Evolutionary conservation across 1,140 invertebrate species (phyloP).

Genomic region (Philaenus spumarius): DNA sequence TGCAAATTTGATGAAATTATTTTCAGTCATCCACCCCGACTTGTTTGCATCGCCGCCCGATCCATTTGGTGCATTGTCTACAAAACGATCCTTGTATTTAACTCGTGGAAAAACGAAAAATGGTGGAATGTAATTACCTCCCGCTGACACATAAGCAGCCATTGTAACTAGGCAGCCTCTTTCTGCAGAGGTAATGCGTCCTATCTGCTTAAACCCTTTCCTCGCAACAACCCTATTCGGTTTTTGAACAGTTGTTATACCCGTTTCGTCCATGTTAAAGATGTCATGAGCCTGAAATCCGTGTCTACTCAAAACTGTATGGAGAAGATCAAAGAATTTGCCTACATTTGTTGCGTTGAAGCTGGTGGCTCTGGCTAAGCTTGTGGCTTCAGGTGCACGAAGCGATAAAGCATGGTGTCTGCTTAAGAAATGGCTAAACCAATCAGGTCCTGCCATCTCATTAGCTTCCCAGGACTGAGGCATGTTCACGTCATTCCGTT

Average conservation of each 20-base stretch:
- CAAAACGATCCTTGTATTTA: conserved; percentile 30
- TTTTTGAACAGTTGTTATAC: conserved; percentile 31
- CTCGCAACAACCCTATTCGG: conserved; percentile 30
- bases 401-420: conserved; percentile 34
- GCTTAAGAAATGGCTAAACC: conserved; percentile 19
- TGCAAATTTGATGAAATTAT: conserved; percentile 15
- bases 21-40: conserved; percentile 11
- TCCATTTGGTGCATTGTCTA: conserved; percentile 31
- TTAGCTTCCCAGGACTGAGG: not conserved
- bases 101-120: conserved; percentile 35
- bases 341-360: conserved; percentile 31
- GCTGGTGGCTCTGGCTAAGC: conserved; percentile 32
- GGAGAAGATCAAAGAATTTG: conserved; percentile 26
- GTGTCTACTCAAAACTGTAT: conserved; percentile 8
- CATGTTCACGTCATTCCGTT: not conserved
- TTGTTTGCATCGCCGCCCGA: conserved; percentile 1
- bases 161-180: conserved; percentile 32
- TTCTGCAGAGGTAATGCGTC: conserved; percentile 32
- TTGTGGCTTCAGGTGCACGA: conserved; percentile 33
- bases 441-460: not conserved
- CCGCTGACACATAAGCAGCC: conserved; percentile 26
- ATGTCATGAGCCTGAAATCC: conserved; percentile 13
- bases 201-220: conserved; percentile 33
- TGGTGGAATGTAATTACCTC: conserved; percentile 31
- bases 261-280: conserved; percentile 34